These are phyloP conservation scores for Macrosiphum euphorbiae DNA, from an alignment of 2,888 invertebrate genomes.

Conservation along the genomic window DNA sequence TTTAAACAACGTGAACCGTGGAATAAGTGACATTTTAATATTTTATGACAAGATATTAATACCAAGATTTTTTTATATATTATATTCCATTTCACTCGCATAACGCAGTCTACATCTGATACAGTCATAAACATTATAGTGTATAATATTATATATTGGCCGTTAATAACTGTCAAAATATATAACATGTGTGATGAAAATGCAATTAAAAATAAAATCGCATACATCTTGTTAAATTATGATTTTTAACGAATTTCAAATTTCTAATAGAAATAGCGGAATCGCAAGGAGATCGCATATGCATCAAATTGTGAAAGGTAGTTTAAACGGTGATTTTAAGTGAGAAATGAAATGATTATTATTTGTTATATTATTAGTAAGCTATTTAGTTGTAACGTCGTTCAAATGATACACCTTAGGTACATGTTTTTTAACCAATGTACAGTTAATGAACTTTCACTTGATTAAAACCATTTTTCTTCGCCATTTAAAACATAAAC, in stretches of 20 bases:
- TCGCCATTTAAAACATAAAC: background rate
- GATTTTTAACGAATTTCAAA: background rate
- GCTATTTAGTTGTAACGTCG: background rate
- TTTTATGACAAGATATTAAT: slow-evolving; percentile 3
- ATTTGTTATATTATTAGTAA: background rate
- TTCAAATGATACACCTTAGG: background rate
- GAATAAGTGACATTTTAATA: background rate
- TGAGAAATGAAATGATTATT: slow-evolving; percentile 1
- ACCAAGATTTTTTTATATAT: background rate
- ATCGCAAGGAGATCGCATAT: background rate
- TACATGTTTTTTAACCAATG: background rate
- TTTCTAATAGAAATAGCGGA: background rate
- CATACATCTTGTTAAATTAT: background rate
- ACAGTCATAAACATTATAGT: background rate
- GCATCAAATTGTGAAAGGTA: slow-evolving; percentile 21
- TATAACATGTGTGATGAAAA: background rate
- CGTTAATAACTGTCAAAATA: background rate
- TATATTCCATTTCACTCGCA: background rate
- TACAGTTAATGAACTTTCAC: slow-evolving; percentile 26
- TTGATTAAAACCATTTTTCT: slow-evolving; percentile 7
- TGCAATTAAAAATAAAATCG: background rate
- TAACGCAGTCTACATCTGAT: background rate
- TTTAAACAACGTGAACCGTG: background rate
- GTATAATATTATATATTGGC: background rate
- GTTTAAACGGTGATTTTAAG: background rate